Evolutionary conservation across 2,888 invertebrate species (phyloP).

Genomic region (Macroteleia sp.): DNA sequence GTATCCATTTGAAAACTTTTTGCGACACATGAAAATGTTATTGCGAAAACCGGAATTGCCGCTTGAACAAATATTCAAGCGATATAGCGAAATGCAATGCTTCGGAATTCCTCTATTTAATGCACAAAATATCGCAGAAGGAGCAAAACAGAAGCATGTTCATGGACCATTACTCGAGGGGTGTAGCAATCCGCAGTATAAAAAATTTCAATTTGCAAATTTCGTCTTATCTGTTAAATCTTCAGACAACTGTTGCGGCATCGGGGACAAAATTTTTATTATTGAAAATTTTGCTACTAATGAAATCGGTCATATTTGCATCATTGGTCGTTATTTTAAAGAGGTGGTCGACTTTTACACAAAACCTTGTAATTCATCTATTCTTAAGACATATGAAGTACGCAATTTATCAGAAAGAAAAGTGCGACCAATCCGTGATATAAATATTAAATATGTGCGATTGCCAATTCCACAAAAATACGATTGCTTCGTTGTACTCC

Average conservation of each 20-base stretch:
- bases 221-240: neutral
- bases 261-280: slow-evolving; percentile 11
- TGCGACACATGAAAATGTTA: slow-evolving; percentile 18
- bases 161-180: slow-evolving; percentile 9
- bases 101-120: slow-evolving; percentile 1
- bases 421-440: neutral
- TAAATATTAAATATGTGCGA: slow-evolving; percentile 6
- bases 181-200: slow-evolving; percentile 7
- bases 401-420: neutral
- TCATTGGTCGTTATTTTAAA: slow-evolving; percentile 23
- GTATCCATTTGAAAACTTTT: slow-evolving; percentile 30
- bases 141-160: neutral
- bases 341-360: slow-evolving; percentile 6
- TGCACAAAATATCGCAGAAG: neutral
- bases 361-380: slow-evolving; percentile 10
- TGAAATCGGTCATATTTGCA: slow-evolving; percentile 16
- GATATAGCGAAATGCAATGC: slow-evolving; percentile 14
- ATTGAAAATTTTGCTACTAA: slow-evolving; percentile 20
- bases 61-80: slow-evolving; percentile 16
- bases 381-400: slow-evolving; percentile 1
- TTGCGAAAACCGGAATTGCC: slow-evolving; percentile 31
- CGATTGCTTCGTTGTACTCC: neutral
- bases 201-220: slow-evolving; percentile 4
- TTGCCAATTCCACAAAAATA: slow-evolving; percentile 16
- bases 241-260: slow-evolving; percentile 9